Conservation (phyloP, 2,797 vertebrate species). For the Protosalanx chinensis region DNA sequence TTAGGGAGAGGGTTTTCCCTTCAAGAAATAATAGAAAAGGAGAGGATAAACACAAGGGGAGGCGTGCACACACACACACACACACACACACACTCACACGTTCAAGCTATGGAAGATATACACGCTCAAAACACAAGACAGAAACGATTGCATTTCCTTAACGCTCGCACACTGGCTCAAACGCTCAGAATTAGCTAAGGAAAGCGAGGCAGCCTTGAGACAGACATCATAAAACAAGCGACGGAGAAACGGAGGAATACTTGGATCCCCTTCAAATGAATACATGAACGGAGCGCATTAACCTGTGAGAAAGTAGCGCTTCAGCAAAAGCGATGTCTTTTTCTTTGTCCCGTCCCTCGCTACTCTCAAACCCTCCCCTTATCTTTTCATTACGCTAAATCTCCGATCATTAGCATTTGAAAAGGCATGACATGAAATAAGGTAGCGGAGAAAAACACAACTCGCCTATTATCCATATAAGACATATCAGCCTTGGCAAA, state of each 20-base stretch:
- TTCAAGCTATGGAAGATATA: conserved; percentile 1
- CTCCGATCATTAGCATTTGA: conserved; percentile 61
- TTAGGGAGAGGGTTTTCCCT: conserved; percentile 50
- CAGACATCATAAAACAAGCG: conserved; percentile 45
- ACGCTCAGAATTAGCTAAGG: conserved; percentile 18
- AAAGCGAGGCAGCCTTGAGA: conserved; percentile 34
- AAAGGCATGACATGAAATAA: conserved; percentile 48
- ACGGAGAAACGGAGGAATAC: conserved; percentile 47
- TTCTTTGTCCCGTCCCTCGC: conserved; percentile 56
- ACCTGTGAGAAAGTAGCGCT: conserved; percentile 62
- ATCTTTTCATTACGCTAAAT: conserved; percentile 48
- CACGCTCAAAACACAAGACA: conserved; percentile 8
- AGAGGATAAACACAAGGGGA: conserved; percentile 16
- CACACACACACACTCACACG: conserved; percentile 20
- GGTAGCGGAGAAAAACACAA: background rate
- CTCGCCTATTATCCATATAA: background rate
- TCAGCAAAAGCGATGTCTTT: conserved; percentile 43
- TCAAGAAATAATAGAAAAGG: conserved; percentile 16
- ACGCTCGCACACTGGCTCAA: conserved; percentile 29
- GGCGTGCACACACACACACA: conserved; percentile 16
- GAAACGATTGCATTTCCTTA: too few species aligned
- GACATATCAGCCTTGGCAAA: conserved; percentile 47
- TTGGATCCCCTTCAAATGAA: conserved; percentile 60
- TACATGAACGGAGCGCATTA: conserved; percentile 50
- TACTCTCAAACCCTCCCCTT: conserved; percentile 38